Conservation (phyloP, 2,888 invertebrate species). For the Beris chalybata region DNA sequence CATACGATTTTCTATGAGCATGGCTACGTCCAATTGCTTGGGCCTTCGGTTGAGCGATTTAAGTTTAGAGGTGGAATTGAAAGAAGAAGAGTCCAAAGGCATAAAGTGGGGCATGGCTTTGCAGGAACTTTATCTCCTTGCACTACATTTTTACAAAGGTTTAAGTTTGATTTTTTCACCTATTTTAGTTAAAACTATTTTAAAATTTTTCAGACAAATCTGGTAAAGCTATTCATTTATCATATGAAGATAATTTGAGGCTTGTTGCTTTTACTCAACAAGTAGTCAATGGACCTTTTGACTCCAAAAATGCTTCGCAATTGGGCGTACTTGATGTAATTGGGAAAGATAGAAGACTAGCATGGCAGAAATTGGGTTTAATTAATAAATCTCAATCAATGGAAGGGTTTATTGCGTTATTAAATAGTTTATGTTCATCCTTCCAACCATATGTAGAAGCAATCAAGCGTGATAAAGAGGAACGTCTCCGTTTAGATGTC, state of each 20-base stretch:
- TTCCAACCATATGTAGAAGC: slow-evolving; percentile 92
- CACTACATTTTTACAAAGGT: slow-evolving; percentile 94
- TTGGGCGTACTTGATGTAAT: slow-evolving; percentile 94
- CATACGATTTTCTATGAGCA: too few relatives aligned
- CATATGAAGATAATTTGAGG: slow-evolving; percentile 90
- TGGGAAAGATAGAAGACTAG: slow-evolving; percentile 86
- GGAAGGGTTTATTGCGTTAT: slow-evolving; percentile 85
- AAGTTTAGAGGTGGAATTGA: background rate
- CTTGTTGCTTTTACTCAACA: slow-evolving; percentile 92
- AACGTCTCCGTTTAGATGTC: slow-evolving; percentile 65
- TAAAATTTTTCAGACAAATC: slow-evolving; percentile 75
- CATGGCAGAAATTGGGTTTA: slow-evolving; percentile 91
- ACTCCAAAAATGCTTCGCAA: slow-evolving; percentile 72
- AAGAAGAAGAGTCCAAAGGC: background rate
- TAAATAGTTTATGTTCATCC: slow-evolving; percentile 85
- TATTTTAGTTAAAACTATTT: background rate
- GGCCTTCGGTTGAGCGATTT: too few relatives aligned
- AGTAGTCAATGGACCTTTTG: slow-evolving; percentile 80
- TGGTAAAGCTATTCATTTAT: slow-evolving; percentile 94
- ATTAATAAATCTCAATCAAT: slow-evolving; percentile 86
- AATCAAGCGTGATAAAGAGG: slow-evolving; percentile 76
- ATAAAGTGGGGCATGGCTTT: slow-evolving; percentile 70
- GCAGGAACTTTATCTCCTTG: slow-evolving; percentile 84
- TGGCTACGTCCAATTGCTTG: too few relatives aligned
- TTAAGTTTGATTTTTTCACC: slow-evolving; percentile 43